These are phyloP conservation scores for Odocoileus virginianus DNA, from an alignment of 2,113 vertebrate species.

Conservation along the genomic window DNA sequence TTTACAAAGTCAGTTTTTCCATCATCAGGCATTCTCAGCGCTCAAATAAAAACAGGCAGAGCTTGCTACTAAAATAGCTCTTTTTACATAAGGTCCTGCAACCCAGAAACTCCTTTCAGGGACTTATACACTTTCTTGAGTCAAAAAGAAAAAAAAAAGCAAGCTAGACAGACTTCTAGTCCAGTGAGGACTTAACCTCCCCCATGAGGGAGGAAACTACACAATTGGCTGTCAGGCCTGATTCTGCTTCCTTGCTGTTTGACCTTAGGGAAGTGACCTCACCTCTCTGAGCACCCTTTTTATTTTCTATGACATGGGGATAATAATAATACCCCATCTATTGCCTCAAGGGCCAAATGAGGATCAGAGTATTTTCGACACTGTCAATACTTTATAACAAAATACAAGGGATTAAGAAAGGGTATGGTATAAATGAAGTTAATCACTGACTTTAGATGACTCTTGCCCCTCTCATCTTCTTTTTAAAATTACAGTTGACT, in stretches of 20 bases:
- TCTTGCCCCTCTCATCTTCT: background rate
- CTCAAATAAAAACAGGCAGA: slow-evolving; percentile 43
- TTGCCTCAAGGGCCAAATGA: background rate
- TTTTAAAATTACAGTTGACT: background rate
- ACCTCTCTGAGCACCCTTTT: background rate
- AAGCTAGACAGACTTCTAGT: background rate
- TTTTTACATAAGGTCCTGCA: background rate
- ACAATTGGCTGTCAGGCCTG: background rate
- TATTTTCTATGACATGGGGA: background rate
- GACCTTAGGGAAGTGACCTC: background rate
- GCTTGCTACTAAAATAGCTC: background rate
- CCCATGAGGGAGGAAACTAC: background rate
- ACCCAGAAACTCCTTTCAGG: slow-evolving; percentile 32
- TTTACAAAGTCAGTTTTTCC: slow-evolving; percentile 55
- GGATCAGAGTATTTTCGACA: background rate
- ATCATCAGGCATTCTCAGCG: slow-evolving; percentile 35
- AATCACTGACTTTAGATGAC: background rate
- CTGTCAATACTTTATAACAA: background rate
- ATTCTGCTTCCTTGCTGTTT: background rate
- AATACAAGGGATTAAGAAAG: background rate
- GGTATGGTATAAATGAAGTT: background rate
- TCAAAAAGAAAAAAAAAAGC: background rate
- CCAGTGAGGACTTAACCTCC: background rate
- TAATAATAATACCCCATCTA: background rate
- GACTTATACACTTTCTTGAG: background rate